Conservation (phyloP, 1,140 invertebrate genomes). For the Potamilus streckersoni region DNA sequence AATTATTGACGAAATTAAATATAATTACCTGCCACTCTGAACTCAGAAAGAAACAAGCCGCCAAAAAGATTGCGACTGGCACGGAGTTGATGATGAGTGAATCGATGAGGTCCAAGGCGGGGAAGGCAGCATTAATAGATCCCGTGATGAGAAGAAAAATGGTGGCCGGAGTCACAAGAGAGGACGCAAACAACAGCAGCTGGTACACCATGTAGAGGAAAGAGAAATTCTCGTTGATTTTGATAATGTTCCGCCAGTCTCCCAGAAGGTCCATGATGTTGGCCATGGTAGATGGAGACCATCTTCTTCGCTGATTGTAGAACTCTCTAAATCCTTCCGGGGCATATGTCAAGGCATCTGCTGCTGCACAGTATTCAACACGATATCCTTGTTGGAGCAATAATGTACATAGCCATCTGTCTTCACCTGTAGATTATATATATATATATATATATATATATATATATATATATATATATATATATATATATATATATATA, state of each 20-base stretch:
- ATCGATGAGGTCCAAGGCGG: slow-evolving; percentile 68
- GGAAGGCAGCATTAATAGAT: slow-evolving; percentile 73
- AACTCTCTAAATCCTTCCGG: slow-evolving; percentile 77
- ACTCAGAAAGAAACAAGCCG: slow-evolving; percentile 69
- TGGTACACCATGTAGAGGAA: slow-evolving; percentile 62
- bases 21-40: slow-evolving; percentile 69
- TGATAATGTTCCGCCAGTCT: slow-evolving; percentile 52
- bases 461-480: neutral
- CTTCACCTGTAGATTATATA: slow-evolving; percentile 69
- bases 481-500: too few species aligned
- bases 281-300: slow-evolving; percentile 78
- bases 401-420: slow-evolving; percentile 77
- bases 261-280: slow-evolving; percentile 75
- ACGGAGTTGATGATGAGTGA: slow-evolving; percentile 70
- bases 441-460: neutral
- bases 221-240: slow-evolving; percentile 60
- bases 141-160: slow-evolving; percentile 78
- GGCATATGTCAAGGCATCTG: slow-evolving; percentile 76
- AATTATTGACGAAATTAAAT: neutral
- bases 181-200: slow-evolving; percentile 69
- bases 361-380: slow-evolving; percentile 76
- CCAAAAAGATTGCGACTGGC: slow-evolving; percentile 70
- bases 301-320: slow-evolving; percentile 75
- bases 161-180: slow-evolving; percentile 75
- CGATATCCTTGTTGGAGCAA: slow-evolving; percentile 75